These are phyloP conservation scores for Scotopteryx bipunctaria DNA, from an alignment of 2,888 invertebrate species.

Conservation along the genomic window DNA sequence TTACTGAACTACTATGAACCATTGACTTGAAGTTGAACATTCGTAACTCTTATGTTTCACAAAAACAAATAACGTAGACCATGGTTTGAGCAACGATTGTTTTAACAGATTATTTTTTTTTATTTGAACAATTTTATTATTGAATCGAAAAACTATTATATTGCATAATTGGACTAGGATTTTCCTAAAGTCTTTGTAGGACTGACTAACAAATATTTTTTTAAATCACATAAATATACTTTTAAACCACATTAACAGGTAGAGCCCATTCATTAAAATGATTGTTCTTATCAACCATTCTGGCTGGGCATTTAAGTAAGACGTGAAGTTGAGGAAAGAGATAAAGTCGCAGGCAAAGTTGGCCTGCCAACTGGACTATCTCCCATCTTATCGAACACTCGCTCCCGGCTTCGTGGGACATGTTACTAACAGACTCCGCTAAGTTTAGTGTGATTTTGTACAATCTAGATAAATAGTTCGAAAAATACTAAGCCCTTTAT, in stretches of 20 bases:
- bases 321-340: constrained; percentile 51
- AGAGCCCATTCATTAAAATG: constrained; percentile 23
- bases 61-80: too few relatives aligned
- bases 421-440: constrained; percentile 37
- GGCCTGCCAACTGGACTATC: constrained; percentile 54
- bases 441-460: constrained; percentile 34
- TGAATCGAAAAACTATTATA: too few relatives aligned
- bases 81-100: too few relatives aligned
- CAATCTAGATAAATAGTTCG: constrained; percentile 7
- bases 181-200: too few relatives aligned
- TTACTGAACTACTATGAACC: too few relatives aligned
- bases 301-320: constrained; percentile 47
- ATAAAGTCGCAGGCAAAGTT: constrained; percentile 57
- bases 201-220: too few relatives aligned
- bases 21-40: too few relatives aligned
- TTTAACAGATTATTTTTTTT: too few relatives aligned
- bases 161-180: too few relatives aligned
- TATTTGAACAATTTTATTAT: too few relatives aligned
- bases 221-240: neutral
- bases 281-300: constrained; percentile 44
- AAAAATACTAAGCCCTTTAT: too few relatives aligned
- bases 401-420: constrained; percentile 40
- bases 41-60: too few relatives aligned
- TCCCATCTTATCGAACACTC: constrained; percentile 49
- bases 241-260: neutral